phyloP scores from a whole-genome alignment of 2,797 vertebrate species.

The Eospalax fontanierii region DNA sequence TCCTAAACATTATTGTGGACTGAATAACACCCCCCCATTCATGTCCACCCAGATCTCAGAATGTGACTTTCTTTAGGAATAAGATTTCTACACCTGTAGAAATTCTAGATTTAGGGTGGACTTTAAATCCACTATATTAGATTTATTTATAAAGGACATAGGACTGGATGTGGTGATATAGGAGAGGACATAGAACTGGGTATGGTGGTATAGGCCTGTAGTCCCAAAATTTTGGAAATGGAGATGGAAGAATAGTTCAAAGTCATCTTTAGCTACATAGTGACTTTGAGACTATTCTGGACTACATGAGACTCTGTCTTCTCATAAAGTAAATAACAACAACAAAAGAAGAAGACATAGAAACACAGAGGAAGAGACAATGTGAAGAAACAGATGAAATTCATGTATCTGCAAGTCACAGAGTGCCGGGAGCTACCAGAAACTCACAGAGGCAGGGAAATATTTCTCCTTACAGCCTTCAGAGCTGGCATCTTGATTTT shows the following conservation, averaged over 20 bases:
- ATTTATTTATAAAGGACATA: not conserved
- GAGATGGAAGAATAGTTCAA: not conserved
- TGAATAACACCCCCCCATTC: not conserved
- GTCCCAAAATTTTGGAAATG: not conserved
- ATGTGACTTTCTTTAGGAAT: constrained; percentile 38
- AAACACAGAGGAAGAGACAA: constrained; percentile 4
- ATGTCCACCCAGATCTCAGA: not conserved
- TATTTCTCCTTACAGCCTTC: not conserved
- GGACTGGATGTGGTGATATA: not conserved
- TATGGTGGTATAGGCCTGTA: not conserved
- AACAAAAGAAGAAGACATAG: constrained; percentile 7
- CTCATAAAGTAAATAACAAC: not conserved
- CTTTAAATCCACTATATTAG: not conserved
- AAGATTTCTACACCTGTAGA: not conserved
- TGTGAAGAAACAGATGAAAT: not conserved
- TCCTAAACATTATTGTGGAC: not conserved
- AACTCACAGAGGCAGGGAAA: not conserved
- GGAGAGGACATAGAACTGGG: not conserved
- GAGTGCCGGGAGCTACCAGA: not conserved
- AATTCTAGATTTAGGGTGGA: not conserved
- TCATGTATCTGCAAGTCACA: not conserved
- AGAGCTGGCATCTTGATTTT: constrained; percentile 13
- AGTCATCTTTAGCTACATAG: not conserved
- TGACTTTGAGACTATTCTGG: not conserved
- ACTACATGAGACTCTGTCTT: not conserved